A percentile compares a stretch with the other conserved stretches of the same genome.
Evolutionary conservation across 1,140 invertebrate species (phyloP).

Genomic region (Hylyphantes graminicola): DNA sequence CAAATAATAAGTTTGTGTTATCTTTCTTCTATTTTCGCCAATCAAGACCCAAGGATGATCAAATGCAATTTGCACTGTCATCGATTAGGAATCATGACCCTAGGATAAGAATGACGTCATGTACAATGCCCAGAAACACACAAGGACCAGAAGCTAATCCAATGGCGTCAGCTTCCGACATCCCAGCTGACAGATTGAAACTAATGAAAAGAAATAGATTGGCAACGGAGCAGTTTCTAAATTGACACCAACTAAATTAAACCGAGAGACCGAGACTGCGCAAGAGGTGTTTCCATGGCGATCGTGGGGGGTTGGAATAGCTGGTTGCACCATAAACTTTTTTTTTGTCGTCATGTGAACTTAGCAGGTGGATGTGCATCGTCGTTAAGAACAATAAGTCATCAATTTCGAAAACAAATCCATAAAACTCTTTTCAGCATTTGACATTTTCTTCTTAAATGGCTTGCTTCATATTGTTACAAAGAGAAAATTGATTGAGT

Average conservation of each 20-base stretch:
- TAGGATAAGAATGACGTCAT: conserved; percentile 26
- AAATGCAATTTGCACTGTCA: neutral
- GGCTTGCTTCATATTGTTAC: neutral
- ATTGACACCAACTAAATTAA: conserved; percentile 47
- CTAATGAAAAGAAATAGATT: conserved; percentile 56
- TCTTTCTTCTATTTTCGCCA: neutral
- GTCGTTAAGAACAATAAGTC: neutral
- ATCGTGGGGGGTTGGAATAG: neutral
- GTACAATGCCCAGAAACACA: neutral
- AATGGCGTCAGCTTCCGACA: conserved; percentile 49
- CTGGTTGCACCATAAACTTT: conserved; percentile 33
- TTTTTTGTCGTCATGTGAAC: too few relatives aligned
- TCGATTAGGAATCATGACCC: conserved; percentile 12
- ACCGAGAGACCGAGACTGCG: conserved; percentile 48
- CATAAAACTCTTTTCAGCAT: neutral
- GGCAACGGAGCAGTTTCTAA: conserved; percentile 3
- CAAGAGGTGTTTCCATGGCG: conserved; percentile 38
- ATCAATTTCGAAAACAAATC: neutral
- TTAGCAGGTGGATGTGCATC: neutral
- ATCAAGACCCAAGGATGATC: neutral
- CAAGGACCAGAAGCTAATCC: conserved; percentile 14
- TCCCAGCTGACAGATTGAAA: conserved; percentile 48
- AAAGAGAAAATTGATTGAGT: neutral
- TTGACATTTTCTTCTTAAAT: neutral
- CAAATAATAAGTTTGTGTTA: neutral